These are phyloP conservation scores for Alloplasta piceator DNA, from an alignment of 2,888 invertebrate genomes.

Conservation along the genomic window DNA sequence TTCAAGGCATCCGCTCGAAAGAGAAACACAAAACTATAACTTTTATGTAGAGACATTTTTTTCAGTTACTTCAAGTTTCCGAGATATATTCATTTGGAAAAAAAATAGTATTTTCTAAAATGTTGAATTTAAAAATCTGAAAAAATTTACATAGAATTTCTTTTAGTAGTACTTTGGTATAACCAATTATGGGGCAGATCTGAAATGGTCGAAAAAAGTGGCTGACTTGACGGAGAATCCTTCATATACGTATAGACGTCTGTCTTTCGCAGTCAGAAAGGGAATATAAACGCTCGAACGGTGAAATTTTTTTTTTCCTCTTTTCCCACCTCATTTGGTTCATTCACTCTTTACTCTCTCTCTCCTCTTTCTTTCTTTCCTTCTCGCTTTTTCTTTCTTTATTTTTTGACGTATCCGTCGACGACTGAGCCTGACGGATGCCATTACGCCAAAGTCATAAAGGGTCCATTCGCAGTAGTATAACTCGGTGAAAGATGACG, in stretches of 20 bases:
- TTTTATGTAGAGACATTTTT: too few species aligned
- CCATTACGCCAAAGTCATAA: conserved; percentile 47
- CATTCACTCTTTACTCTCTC: background rate
- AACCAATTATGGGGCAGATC: too few species aligned
- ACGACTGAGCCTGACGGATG: conserved; percentile 47
- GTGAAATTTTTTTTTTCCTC: background rate
- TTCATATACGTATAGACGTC: background rate
- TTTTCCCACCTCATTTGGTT: background rate
- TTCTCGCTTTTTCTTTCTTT: background rate
- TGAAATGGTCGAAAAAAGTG: too few species aligned
- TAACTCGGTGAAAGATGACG: conserved; percentile 13
- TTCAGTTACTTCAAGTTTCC: too few species aligned
- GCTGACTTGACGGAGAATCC: too few species aligned
- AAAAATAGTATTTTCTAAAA: too few species aligned
- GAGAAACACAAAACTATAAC: too few species aligned
- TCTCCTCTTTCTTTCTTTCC: background rate
- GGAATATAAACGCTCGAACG: background rate
- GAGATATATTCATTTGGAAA: too few species aligned
- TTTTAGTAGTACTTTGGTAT: too few species aligned
- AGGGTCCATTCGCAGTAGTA: conserved; percentile 25
- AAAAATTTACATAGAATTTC: too few species aligned
- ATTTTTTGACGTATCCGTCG: conserved; percentile 36
- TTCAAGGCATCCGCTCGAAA: too few species aligned
- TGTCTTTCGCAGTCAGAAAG: background rate
- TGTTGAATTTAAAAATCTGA: too few species aligned